Conservation (phyloP, 2,113 vertebrate genomes). For the Cromileptes altivelis region DNA sequence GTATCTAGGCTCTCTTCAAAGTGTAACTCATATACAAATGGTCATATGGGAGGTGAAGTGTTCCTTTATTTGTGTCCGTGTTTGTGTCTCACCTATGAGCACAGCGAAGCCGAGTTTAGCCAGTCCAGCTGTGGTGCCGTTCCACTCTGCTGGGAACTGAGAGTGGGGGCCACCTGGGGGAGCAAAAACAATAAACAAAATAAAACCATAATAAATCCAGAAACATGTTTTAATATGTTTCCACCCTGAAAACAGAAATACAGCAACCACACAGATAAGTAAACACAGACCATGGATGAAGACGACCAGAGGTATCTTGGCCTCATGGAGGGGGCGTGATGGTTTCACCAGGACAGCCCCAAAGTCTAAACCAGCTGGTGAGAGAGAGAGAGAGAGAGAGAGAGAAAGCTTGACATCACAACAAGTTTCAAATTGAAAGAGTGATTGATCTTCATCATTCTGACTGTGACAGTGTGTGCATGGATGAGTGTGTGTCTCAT, state of each 20-base stretch:
- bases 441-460: background rate
- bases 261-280: background rate
- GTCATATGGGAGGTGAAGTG: too few relatives aligned
- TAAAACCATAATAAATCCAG: background rate
- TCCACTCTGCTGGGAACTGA: slow-evolving; percentile 88
- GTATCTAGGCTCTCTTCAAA: too few relatives aligned
- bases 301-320: slow-evolving; percentile 82
- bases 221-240: background rate
- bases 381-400: slow-evolving; percentile 14
- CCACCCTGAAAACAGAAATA: background rate
- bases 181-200: background rate
- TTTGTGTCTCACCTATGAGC: slow-evolving; percentile 84
- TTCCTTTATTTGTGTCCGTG: background rate
- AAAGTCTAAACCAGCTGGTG: slow-evolving; percentile 76
- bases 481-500: background rate
- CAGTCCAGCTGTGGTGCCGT: slow-evolving; percentile 80
- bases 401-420: background rate
- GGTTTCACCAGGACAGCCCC: slow-evolving; percentile 86
- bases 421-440: background rate
- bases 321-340: background rate
- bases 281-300: slow-evolving; percentile 86
- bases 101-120: slow-evolving; percentile 86
- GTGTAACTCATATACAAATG: too few relatives aligned
- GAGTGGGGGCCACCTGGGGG: slow-evolving; percentile 88
- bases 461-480: background rate